These are phyloP conservation scores for Gnatocerus cornutus DNA, from an alignment of 2,888 invertebrate species.

Conservation along the genomic window DNA sequence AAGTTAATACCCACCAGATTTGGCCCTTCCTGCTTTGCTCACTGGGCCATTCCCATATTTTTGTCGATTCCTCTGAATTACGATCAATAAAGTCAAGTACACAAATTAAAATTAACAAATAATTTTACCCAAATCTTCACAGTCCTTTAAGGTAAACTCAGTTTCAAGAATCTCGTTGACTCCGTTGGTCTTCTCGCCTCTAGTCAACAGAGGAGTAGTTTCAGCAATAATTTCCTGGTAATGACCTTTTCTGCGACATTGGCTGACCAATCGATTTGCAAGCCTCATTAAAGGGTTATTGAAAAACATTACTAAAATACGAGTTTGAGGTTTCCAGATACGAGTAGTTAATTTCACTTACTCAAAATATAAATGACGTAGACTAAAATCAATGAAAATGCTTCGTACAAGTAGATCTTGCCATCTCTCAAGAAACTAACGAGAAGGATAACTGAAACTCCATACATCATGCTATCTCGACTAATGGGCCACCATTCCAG, in stretches of 20 bases:
- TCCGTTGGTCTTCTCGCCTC: slow-evolving; percentile 54
- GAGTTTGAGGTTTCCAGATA: not conserved
- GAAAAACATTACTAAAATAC: slow-evolving; percentile 78
- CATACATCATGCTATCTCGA: slow-evolving; percentile 83
- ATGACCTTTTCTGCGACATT: slow-evolving; percentile 71
- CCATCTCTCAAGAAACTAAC: slow-evolving; percentile 82
- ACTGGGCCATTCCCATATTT: slow-evolving; percentile 76
- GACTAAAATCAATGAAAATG: slow-evolving; percentile 79
- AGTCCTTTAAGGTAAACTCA: slow-evolving; percentile 68
- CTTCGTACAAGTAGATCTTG: slow-evolving; percentile 84
- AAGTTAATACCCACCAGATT: slow-evolving; percentile 77
- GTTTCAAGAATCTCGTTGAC: slow-evolving; percentile 60
- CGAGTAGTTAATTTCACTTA: slow-evolving; percentile 67
- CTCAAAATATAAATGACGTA: slow-evolving; percentile 82
- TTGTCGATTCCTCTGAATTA: slow-evolving; percentile 67
- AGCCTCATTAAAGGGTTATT: slow-evolving; percentile 76
- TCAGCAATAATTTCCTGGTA: slow-evolving; percentile 75
- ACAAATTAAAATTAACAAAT: not conserved
- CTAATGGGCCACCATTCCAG: slow-evolving; percentile 87
- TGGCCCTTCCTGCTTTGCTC: slow-evolving; percentile 70
- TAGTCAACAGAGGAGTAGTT: slow-evolving; percentile 67
- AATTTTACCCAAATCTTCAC: slow-evolving; percentile 67
- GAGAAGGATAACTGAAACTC: slow-evolving; percentile 80
- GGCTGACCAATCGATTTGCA: slow-evolving; percentile 72
- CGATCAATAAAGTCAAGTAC: not conserved